A percentile compares a stretch with the other conserved stretches of the same genome.
Conservation (phyloP, 2,113 vertebrate genomes). For the Bucco capensis region DNA sequence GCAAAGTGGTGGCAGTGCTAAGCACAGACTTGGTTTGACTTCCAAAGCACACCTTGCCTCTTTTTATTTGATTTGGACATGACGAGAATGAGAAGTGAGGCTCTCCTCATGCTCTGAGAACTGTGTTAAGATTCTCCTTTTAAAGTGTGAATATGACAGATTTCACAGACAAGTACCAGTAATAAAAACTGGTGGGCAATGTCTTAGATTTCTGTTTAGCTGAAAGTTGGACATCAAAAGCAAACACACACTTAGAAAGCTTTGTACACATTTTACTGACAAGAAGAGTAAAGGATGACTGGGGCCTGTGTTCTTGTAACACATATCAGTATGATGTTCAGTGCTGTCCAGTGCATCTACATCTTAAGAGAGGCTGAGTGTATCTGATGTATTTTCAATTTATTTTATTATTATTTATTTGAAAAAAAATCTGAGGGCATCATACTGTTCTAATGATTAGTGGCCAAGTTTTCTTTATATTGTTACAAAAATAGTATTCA, state of each 20-base stretch:
- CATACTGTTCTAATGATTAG: neutral
- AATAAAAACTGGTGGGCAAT: neutral
- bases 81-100: neutral
- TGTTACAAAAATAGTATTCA: neutral
- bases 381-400: neutral
- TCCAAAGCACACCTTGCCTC: neutral
- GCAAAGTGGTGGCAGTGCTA: neutral
- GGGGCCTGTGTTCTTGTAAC: neutral
- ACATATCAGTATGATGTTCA: fast-evolving
- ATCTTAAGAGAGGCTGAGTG: neutral
- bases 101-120: neutral
- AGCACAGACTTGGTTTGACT: neutral
- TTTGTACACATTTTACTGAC: neutral
- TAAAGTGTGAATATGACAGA: neutral
- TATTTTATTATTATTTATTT: neutral
- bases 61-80: neutral
- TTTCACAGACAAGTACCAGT: neutral
- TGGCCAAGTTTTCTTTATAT: neutral
- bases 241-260: neutral
- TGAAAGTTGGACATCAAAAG: neutral
- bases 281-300: neutral
- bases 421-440: neutral
- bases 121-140: neutral
- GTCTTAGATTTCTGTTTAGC: neutral
- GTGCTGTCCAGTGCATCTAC: neutral